These are phyloP conservation scores for Crocuta crocuta DNA, from an alignment of 2,113 vertebrate genomes.

Conservation along the genomic window DNA sequence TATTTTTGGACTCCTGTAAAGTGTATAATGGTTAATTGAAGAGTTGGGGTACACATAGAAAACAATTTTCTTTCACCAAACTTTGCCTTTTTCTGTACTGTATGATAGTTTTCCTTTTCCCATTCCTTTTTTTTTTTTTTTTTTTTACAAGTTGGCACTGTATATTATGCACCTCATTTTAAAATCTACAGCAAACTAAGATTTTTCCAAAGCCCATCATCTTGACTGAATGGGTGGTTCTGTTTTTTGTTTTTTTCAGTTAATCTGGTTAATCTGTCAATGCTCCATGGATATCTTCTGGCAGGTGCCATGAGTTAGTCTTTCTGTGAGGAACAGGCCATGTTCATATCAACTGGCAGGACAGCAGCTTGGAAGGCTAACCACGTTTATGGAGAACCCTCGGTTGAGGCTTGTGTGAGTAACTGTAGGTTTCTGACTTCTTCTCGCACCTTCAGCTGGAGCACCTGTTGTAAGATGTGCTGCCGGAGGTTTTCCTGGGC, in stretches of 20 bases:
- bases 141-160: slow-evolving; percentile 72
- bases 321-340: slow-evolving; percentile 81
- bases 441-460: slow-evolving; percentile 98
- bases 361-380: slow-evolving; percentile 86
- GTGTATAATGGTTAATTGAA: neutral
- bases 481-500: slow-evolving; percentile 95
- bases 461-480: slow-evolving; percentile 97
- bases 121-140: too few relatives aligned
- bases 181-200: slow-evolving; percentile 82
- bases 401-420: slow-evolving; percentile 93
- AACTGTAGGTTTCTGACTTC: slow-evolving; percentile 98
- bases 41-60: too few relatives aligned
- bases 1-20: neutral
- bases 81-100: neutral
- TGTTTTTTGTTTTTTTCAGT: neutral
- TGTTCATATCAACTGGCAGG: slow-evolving; percentile 85
- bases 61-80: neutral
- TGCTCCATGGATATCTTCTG: slow-evolving; percentile 82
- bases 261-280: slow-evolving; percentile 81
- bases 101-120: neutral
- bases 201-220: slow-evolving; percentile 74
- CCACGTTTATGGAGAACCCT: slow-evolving; percentile 87
- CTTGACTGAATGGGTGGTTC: slow-evolving; percentile 70
- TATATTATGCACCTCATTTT: slow-evolving; percentile 80
- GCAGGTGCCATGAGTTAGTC: slow-evolving; percentile 79